phyloP scores from a whole-genome alignment of 2,113 vertebrate species.

The Anas platyrhynchos region DNA sequence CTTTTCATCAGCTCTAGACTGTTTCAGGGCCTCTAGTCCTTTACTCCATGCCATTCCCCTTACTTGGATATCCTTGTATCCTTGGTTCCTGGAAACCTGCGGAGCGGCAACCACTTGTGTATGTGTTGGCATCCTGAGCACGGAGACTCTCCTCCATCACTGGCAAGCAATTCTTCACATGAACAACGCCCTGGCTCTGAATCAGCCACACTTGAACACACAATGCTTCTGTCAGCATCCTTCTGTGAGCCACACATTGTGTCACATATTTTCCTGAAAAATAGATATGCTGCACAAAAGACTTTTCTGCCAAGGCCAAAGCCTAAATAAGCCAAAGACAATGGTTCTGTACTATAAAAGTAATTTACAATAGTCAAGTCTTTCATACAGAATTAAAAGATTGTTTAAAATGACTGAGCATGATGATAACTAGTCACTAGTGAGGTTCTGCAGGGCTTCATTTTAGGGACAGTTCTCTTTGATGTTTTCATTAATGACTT shows the following conservation, averaged over 20 bases:
- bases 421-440: neutral
- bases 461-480: neutral
- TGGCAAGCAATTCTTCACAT: neutral
- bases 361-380: neutral
- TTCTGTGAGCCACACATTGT: neutral
- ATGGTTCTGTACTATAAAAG: neutral
- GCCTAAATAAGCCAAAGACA: neutral
- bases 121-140: neutral
- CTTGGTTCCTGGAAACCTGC: neutral
- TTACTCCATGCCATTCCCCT: neutral
- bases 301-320: neutral
- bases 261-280: constrained; percentile 4
- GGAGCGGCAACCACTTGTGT: neutral
- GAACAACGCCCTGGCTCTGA: neutral
- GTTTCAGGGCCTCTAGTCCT: neutral
- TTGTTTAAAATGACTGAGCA: neutral
- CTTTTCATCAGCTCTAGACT: neutral
- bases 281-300: neutral
- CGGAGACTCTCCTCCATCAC: neutral
- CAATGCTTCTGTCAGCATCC: neutral
- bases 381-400: neutral
- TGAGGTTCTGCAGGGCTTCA: neutral
- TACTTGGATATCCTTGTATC: neutral
- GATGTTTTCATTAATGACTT: neutral
- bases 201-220: neutral